Evolutionary conservation across 2,888 invertebrate genomes (phyloP), one percentile per base, ranked within the genome.

Genomic region (Lithodes maja): DNA sequence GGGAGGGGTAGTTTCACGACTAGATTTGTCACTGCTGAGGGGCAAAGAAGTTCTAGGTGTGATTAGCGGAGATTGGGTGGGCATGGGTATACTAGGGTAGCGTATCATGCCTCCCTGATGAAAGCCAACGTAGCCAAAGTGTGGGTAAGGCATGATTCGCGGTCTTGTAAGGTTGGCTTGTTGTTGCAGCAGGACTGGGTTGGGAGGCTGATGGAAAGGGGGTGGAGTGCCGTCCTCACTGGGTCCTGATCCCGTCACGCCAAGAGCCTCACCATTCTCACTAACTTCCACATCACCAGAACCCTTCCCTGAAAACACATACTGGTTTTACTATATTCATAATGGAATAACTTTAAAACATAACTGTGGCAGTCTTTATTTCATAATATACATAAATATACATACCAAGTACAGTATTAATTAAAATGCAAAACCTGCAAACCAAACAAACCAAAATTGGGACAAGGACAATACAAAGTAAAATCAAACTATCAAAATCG

Each of bases 161-260:
- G 71, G 90, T 77, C 85, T 69, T 79, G 85, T 50, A 33, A 86
- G 55, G 74, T 52, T 78, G 17, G 90, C 77, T n/a, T 78, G 77
- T 12, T 84, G 90, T 49, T 85, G 81, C 77, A 85, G 53, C 85
- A 90, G 33, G 33, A 87, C 69, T 68, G 84, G 87, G 50, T 77
- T 77, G 49, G 85, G 85, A 17, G 84, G 87, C 49, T 85, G 87
- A 53, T 85, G 90, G 69, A 83, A 83, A 15, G 90, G 90, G 53
- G 90, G 90, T 54, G 90, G 87, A 55, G 90, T 90, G 33, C 87
- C 90, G 50, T 85, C 90, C 71, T 90, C 90, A 83, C 90, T 90
- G 50, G 90, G 81, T 68, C 87, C 87, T 71, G 87, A 89, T 50
- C 89, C 89, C n/a, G 85, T 5, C 52, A 84, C 33, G 17, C 84